These are phyloP conservation scores for Crenuchus spilurus DNA, from an alignment of 2,797 vertebrate genomes.

Conservation along the genomic window DNA sequence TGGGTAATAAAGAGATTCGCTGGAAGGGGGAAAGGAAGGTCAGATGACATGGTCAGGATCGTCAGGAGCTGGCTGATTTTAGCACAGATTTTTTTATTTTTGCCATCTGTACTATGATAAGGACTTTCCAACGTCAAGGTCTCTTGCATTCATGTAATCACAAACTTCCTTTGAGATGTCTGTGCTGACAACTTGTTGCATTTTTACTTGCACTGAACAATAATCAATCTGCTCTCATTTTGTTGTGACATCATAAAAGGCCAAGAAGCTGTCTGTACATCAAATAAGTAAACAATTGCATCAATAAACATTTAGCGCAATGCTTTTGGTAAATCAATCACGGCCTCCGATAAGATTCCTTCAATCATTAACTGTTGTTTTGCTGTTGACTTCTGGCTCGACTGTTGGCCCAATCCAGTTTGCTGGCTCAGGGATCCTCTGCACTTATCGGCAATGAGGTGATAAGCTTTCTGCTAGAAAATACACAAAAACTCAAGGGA, in stretches of 20 bases:
- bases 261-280: conserved; percentile 66
- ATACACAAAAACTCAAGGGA: conserved; percentile 53
- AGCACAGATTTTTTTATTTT: conserved; percentile 24
- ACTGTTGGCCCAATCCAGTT: conserved; percentile 65
- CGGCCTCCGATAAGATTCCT: conserved; percentile 79
- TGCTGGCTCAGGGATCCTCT: conserved; percentile 71
- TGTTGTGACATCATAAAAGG: conserved; percentile 54
- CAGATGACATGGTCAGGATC: conserved; percentile 9
- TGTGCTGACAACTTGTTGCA: background rate
- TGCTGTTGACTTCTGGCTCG: conserved; percentile 79
- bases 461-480: conserved; percentile 64
- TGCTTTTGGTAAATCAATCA: conserved; percentile 83
- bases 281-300: conserved; percentile 92
- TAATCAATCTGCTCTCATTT: conserved; percentile 32
- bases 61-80: conserved; percentile 3
- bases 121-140: conserved; percentile 23
- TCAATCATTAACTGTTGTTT: conserved; percentile 83
- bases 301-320: conserved; percentile 87
- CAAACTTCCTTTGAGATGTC: background rate
- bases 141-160: background rate
- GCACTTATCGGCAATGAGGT: conserved; percentile 71
- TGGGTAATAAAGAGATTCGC: conserved; percentile 54
- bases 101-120: conserved; percentile 28
- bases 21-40: conserved; percentile 26
- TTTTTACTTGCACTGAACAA: background rate